Percentiles rank a stretch among this genome's conserved stretches.
Evolutionary conservation across 2,113 vertebrate species (phyloP).

Genomic region (Erythrolamprus reginae): DNA sequence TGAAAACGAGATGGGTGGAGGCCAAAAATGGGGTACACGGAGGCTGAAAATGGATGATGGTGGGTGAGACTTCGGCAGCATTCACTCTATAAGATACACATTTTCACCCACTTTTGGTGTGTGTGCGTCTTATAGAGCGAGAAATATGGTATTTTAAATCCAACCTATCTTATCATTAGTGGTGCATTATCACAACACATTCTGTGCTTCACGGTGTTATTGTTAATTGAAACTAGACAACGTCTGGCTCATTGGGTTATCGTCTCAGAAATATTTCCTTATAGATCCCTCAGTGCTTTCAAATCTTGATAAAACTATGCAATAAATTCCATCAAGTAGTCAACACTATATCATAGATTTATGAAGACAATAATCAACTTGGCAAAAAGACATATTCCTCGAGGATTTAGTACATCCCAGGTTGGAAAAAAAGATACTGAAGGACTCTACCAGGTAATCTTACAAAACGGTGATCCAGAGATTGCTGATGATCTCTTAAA

Average conservation of each 20-base stretch:
- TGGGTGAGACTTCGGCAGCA: too few species aligned
- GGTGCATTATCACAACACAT: neutral
- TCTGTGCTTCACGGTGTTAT: neutral
- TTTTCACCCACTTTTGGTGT: too few species aligned
- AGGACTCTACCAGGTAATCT: neutral
- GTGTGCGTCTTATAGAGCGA: too few species aligned
- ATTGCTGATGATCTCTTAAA: too few species aligned
- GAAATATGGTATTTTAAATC: neutral
- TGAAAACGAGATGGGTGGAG: too few species aligned
- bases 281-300: neutral
- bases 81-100: too few species aligned
- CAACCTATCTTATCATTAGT: neutral
- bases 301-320: neutral
- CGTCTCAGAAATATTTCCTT: neutral
- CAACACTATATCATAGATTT: neutral
- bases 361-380: neutral
- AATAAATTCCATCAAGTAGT: neutral
- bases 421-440: neutral
- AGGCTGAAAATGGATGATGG: too few species aligned
- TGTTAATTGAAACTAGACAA: neutral
- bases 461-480: too few species aligned
- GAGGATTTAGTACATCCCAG: neutral
- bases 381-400: neutral
- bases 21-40: too few species aligned
- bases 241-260: neutral